Base-by-base conservation (phyloP, 2,797 vertebrate genomes). In the Mormyrus proboscirostris region DNA sequence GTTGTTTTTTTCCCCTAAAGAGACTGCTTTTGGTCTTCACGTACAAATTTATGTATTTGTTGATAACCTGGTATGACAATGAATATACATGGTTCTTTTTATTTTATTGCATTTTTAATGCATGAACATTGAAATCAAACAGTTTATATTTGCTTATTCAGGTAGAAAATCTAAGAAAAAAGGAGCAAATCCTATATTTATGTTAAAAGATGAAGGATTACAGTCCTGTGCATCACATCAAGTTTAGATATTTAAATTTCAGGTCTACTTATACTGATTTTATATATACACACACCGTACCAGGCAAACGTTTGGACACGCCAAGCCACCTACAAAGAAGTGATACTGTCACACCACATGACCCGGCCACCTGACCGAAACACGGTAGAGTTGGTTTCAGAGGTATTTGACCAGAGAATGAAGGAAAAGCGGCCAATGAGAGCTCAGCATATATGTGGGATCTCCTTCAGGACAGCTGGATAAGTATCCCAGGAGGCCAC, bases 141-240 rank as follows among this genome's bases (percentile, higher is more conserved):
- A 50, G 14, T 84, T 47, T 73, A 38, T 16, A 73, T 62, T 25
- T 65, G 22, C 10, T 65, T 73, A 73, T 73, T 73, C 69, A 73
- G 69, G 82, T 86, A 86, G 83, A 86, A 53, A 51, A 51, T 85
- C 95, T 96, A 96, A 93, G 92, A 95, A 95, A 95, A 90, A 94
- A 94, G 89, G 92, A 93, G 93, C 93, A 93, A 95, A 95, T 94
- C 94, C 95, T 92, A 95, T 92, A 92, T 93, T 91, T 93, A 94
- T 92, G 92, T 94, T 91, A 73, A 73, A 73, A 73, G 65, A 73
- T 73, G 93, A 92, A 94, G 49, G 90, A 91, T 89, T 73, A 87
- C 55, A 47, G 90, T 90, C 59, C 88, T 89, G 87, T 89, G 79
- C 89, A 88, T 88, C 89, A 93, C 76, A 79, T 19, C 89, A 82